Conservation (phyloP, 2,888 invertebrate species). For the Cyrtodaria siliqua region DNA sequence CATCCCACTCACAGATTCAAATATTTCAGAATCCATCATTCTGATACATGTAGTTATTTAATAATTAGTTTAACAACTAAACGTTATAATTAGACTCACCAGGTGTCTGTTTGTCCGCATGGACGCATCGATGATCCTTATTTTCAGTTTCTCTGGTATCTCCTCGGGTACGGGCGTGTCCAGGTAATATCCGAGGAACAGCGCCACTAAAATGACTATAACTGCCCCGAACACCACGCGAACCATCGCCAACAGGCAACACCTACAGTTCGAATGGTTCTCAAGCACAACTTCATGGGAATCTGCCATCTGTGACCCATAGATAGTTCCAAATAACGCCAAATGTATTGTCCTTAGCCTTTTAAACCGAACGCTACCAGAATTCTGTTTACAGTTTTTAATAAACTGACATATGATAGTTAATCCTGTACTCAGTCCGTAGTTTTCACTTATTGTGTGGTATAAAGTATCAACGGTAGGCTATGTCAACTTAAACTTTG, state of each 20-base stretch:
- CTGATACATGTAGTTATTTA: too few relatives aligned
- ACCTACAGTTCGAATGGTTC: conserved; percentile 6
- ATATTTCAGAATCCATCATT: too few relatives aligned
- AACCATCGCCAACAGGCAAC: conserved; percentile 35
- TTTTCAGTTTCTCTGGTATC: conserved; percentile 67
- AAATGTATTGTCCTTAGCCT: too few relatives aligned
- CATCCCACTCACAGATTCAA: neutral
- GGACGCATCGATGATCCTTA: conserved; percentile 68
- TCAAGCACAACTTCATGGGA: neutral
- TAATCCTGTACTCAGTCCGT: too few relatives aligned
- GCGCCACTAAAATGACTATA: conserved; percentile 47
- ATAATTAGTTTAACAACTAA: neutral
- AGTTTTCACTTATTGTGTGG: too few relatives aligned
- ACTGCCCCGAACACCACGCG: conserved; percentile 50
- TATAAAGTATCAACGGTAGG: too few relatives aligned
- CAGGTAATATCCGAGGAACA: conserved; percentile 64
- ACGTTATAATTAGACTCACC: conserved; percentile 34
- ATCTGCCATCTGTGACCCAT: neutral
- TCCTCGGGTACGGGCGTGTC: conserved; percentile 69
- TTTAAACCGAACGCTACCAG: too few relatives aligned
- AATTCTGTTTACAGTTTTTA: too few relatives aligned
- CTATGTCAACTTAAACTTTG: too few relatives aligned
- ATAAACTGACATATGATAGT: too few relatives aligned
- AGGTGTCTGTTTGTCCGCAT: conserved; percentile 69
- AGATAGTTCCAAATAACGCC: too few relatives aligned